Conservation (phyloP, 2,113 vertebrate species). For the Pachyramphus minor region DNA sequence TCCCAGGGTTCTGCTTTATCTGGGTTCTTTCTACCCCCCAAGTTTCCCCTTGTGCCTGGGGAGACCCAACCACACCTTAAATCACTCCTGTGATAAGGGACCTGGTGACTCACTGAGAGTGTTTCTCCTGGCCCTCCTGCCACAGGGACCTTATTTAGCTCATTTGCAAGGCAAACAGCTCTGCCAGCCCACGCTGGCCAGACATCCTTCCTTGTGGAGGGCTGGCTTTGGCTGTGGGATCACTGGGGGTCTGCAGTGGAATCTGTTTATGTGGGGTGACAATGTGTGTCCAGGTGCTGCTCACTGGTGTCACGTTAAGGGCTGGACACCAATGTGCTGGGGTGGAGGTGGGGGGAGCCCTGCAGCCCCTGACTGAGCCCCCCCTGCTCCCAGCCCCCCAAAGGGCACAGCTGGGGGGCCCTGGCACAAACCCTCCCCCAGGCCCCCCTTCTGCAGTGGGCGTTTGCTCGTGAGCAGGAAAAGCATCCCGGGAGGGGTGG, state of each 20-base stretch:
- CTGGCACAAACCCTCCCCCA: not conserved
- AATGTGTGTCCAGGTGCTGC: not conserved
- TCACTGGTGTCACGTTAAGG: fast-evolving
- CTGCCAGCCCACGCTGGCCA: not conserved
- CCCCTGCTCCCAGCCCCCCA: not conserved
- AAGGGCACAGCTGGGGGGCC: not conserved
- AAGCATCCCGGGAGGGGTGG: not conserved
- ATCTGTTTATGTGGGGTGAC: not conserved
- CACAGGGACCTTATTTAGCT: not conserved
- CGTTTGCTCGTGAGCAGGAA: not conserved
- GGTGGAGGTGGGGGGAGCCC: not conserved
- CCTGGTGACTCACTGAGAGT: not conserved
- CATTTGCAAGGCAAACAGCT: conserved; percentile 54
- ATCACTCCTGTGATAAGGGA: conserved; percentile 7
- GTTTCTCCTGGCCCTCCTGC: not conserved
- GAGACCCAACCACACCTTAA: conserved; percentile 47
- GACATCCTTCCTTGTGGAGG: not conserved
- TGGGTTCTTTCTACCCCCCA: not conserved
- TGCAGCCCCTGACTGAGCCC: not conserved
- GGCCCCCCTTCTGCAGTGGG: not conserved
- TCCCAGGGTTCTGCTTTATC: not conserved
- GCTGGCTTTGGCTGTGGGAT: not conserved
- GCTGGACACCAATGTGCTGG: not conserved
- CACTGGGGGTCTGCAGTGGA: not conserved
- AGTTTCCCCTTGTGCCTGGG: not conserved